A percentile compares a stretch with the other conserved stretches of the same genome.
These are phyloP conservation scores for Chrysemys picta DNA, from an alignment of 2,113 vertebrate species.

Conservation along the genomic window DNA sequence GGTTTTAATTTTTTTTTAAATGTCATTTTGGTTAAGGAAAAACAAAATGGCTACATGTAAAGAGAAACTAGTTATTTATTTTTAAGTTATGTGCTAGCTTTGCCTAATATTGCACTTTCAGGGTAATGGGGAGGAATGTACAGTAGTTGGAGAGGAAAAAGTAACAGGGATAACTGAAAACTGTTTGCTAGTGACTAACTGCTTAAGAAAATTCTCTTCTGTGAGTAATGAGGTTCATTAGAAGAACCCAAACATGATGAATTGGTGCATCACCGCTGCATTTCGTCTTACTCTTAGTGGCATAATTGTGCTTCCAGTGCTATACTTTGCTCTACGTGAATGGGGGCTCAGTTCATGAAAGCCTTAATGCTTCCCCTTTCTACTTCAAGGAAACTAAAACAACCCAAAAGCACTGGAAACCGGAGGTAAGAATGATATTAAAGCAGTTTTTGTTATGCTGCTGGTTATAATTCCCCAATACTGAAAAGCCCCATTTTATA, in stretches of 20 bases:
- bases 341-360: constrained; percentile 26
- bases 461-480: not conserved
- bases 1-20: not conserved
- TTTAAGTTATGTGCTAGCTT: constrained; percentile 48
- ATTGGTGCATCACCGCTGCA: constrained; percentile 37
- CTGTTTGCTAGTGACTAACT: constrained; percentile 54
- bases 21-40: constrained; percentile 23
- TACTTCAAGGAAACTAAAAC: not conserved
- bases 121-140: constrained; percentile 5
- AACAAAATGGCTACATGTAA: constrained; percentile 7
- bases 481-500: not conserved
- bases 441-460: not conserved
- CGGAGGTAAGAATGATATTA: not conserved
- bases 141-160: constrained; percentile 19
- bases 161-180: constrained; percentile 5
- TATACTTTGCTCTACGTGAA: not conserved
- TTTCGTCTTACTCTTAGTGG: constrained; percentile 29
- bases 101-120: constrained; percentile 62
- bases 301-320: constrained; percentile 40
- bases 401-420: not conserved
- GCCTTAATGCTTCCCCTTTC: constrained; percentile 16
- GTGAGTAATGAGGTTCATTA: constrained; percentile 68
- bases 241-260: constrained; percentile 50
- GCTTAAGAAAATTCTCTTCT: constrained; percentile 39
- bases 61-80: constrained; percentile 42